Base-by-base conservation (phyloP, 2,797 vertebrate species). In the Hippoglossus hippoglossus region DNA sequence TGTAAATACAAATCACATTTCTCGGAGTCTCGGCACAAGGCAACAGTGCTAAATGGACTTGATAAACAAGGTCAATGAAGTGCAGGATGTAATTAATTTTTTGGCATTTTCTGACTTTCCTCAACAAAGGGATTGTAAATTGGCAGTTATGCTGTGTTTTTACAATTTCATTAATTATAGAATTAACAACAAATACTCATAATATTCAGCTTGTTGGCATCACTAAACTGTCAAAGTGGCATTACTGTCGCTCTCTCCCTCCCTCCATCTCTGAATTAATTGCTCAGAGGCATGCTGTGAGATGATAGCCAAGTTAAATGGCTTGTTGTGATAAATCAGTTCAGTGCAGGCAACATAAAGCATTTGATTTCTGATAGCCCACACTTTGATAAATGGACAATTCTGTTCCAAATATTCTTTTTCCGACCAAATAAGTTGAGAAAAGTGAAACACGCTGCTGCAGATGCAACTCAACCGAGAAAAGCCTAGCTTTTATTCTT, bases 101-200 rank as follows among this genome's bases (percentile, higher is more conserved):
- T 28, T 22, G 18, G n/a, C 2, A n/a, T 47, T 74, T 68, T 34
- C 46, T 51, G 47, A 52, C 13, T 51, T 7, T 24, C 34, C 15
- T 34, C 53, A n/a, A 25, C 53, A 58, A 58, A 75, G 51, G 13
- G 31, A 55, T 56, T 67, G 47, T 12, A 63, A 63, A 75, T 49
- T 59, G 34, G 24, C 47, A 58, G 15, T 52, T 61, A 54, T 10
- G 19, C 13, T 71, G 59, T 50, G 15, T 57, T 64, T 52, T 28
- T 31, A 47, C 3, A 39, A 59, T 39, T 46, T 59, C 65, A 75
- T 52, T 63, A 58, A 67, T 22, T 57, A 44, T 4, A 31, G 25
- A 56, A 68, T 64, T 53, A 69, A 58, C 47, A 59, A 12, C 44
- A 57, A 55, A 18, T 39, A 56, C 8, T 31, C 28, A 25, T 46